Evolutionary conservation across 2,797 vertebrate genomes (phyloP).

Genomic region (Coccyzus lansbergi): DNA sequence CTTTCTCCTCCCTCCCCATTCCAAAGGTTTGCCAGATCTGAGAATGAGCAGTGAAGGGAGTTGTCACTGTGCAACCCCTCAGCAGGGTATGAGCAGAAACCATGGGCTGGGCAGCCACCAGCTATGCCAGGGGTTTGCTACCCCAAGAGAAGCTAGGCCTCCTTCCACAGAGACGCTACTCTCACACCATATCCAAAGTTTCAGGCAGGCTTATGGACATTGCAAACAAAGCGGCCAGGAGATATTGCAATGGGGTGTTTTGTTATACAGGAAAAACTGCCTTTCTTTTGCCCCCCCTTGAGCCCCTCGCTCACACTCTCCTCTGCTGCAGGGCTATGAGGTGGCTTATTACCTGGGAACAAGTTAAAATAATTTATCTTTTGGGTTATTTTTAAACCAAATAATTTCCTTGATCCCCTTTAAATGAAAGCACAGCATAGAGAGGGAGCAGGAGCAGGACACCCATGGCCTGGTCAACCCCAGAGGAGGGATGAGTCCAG

Average conservation of each 20-base stretch:
- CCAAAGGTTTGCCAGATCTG: not conserved
- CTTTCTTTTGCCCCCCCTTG: not conserved
- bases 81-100: not conserved
- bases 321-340: rapidly evolving
- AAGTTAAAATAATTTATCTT: not conserved
- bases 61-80: not conserved
- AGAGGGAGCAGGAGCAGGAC: not conserved
- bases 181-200: not conserved
- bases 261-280: not conserved
- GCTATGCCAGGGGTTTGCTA: not conserved
- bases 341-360: not conserved
- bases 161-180: not conserved
- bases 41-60: rapidly evolving
- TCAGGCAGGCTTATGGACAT: not conserved
- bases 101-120: rapidly evolving
- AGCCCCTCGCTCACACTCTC: not conserved
- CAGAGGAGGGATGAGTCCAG: not conserved
- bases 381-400: not conserved
- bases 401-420: not conserved
- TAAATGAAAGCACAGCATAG: not conserved
- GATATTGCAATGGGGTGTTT: not conserved
- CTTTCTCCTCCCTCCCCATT: not conserved
- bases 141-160: not conserved
- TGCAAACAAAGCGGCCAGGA: not conserved
- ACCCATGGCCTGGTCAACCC: rapidly evolving